These are phyloP conservation scores for Novumbra hubbsi DNA, from an alignment of 2,797 vertebrate species.

Conservation along the genomic window DNA sequence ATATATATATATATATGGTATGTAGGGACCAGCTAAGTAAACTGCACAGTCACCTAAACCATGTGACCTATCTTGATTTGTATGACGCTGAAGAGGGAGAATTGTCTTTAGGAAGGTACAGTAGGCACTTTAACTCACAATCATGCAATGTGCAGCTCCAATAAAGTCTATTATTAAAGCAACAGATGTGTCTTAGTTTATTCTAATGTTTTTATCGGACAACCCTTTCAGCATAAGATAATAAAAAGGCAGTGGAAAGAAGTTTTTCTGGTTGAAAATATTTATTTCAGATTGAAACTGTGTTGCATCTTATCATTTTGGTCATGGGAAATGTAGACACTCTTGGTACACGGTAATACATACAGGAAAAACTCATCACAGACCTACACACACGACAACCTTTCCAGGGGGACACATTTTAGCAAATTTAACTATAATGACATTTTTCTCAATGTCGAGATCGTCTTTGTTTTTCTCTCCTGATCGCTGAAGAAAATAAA, in stretches of 20 bases:
- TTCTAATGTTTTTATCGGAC: not conserved
- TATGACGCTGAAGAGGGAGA: constrained; percentile 41
- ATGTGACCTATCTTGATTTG: constrained; percentile 49
- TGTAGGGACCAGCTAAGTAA: constrained; percentile 65
- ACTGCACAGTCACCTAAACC: constrained; percentile 58
- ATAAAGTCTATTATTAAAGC: constrained; percentile 71
- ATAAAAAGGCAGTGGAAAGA: too few relatives aligned
- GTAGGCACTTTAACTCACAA: constrained; percentile 74
- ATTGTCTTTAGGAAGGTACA: constrained; percentile 47
- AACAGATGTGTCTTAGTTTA: constrained; percentile 28
- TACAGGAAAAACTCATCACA: not conserved
- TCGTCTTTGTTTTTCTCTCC: not conserved
- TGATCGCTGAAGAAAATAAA: constrained; percentile 50
- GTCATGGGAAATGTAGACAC: not conserved
- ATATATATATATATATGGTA: constrained; percentile 54
- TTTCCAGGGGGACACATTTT: not conserved
- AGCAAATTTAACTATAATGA: not conserved
- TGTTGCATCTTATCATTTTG: too few relatives aligned
- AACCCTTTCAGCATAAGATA: too few relatives aligned
- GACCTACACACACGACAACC: not conserved
- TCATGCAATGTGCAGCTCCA: constrained; percentile 57
- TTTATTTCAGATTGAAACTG: too few relatives aligned
- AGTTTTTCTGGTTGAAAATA: too few relatives aligned
- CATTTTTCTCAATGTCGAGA: not conserved
- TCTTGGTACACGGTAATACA: not conserved